Conservation (phyloP, 2,888 invertebrate species). For the Agrenia bidenticulata region DNA sequence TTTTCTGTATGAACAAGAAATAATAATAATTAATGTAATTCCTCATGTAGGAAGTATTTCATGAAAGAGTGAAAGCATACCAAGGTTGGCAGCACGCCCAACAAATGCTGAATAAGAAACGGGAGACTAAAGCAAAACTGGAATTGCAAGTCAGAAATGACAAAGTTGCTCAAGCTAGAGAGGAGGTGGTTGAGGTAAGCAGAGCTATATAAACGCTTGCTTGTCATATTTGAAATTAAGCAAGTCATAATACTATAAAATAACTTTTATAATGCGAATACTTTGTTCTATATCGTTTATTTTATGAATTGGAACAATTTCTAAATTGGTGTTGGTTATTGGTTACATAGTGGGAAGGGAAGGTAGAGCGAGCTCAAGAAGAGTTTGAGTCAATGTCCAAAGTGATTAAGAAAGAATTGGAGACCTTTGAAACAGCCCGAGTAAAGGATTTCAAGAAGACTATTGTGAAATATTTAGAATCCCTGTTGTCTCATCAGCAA, state of each 20-base stretch:
- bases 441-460: conserved; percentile 87
- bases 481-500: conserved; percentile 91
- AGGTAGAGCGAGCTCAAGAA: conserved; percentile 94
- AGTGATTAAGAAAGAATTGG: conserved; percentile 91
- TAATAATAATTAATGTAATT: not conserved
- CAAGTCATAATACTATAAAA: not conserved
- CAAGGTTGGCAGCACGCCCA: conserved; percentile 98
- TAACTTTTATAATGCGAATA: too few species aligned
- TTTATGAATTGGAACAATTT: too few species aligned
- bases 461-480: conserved; percentile 87
- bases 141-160: conserved; percentile 88
- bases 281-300: too few species aligned
- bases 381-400: conserved; percentile 94
- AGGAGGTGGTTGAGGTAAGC: conserved; percentile 86
- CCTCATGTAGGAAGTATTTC: conserved; percentile 65
- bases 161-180: conserved; percentile 80
- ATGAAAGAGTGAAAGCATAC: conserved; percentile 77
- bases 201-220: not conserved
- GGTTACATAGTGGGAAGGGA: conserved; percentile 78
- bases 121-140: conserved; percentile 89
- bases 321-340: too few species aligned
- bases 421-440: conserved; percentile 83
- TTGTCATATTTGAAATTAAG: conserved; percentile 1
- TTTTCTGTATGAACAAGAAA: conserved; percentile 6
- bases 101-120: conserved; percentile 86